Evolutionary conservation across 2,888 invertebrate genomes (phyloP), one percentile per base, ranked within the genome.

Genomic region (Hirudinaria manillensis): DNA sequence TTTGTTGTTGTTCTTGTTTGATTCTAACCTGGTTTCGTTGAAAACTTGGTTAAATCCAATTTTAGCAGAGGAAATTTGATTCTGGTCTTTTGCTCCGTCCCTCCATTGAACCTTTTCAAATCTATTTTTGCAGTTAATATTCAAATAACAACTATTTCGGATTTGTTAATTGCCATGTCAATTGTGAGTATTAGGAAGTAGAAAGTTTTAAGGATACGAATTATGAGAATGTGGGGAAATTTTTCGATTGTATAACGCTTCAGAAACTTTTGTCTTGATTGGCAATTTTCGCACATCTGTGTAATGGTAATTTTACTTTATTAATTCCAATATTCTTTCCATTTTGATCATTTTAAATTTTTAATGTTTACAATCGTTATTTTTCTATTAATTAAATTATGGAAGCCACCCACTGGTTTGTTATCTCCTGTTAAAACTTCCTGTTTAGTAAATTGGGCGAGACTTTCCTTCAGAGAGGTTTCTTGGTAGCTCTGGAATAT

Each of bases 281-380:
- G n/a, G 68, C 68, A 68, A 36, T 68, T 24, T n/a, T 68, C 68
- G 32, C 68, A 68, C n/a, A 34, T 32, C 68, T 68, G 68, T 29
- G 7, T 29, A 7, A 68, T 4, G 29, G n/a, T 36, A 13, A 36
- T n/a, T 29, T 29, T 1, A n/a, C 10, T 3, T n/a, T n/a, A 29
- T 34, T 34, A 68, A 24, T 68, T 61, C n/a, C 2, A 6, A 68
- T 16, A 4, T 2, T 65, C 3, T 68, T 6, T 2, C 27, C n/a
- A 24, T 68, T 34, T 34, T 24, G 10, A 68, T 68, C n/a, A 68
- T 68, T 34, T 32, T 29, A 6, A n/a, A 29, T 68, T 34, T 29
- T 34, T 10, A 65, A 24, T 16, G 10, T 13, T 24, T 65, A 65
- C 24, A 65, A 19, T 65, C 13, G 24, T 65, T 24, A 19, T 24